A percentile compares a stretch with the other conserved stretches of the same genome.
Conservation (phyloP, 2,113 vertebrate species). For the Pomatostomus ruficeps region DNA sequence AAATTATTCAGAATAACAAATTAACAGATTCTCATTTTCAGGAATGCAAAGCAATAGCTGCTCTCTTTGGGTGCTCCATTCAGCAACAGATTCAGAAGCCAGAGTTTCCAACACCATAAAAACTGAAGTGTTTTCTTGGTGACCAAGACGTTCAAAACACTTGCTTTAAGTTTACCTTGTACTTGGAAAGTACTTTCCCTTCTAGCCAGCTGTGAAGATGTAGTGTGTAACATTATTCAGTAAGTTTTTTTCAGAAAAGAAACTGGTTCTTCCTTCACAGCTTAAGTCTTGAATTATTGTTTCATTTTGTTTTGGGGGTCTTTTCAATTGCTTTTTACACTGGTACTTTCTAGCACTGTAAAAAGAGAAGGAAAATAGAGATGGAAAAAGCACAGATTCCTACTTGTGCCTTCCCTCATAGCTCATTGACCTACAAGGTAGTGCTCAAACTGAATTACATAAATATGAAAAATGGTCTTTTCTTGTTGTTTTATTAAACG, state of each 20-base stretch:
- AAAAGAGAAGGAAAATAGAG: neutral
- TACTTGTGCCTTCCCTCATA: neutral
- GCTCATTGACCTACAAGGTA: neutral
- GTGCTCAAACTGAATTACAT: neutral
- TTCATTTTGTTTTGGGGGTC: neutral
- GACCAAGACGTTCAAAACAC: neutral
- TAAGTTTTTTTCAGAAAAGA: neutral
- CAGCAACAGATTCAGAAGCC: neutral
- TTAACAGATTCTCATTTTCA: neutral
- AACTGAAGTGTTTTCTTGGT: neutral
- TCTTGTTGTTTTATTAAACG: neutral
- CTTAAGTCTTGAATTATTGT: neutral
- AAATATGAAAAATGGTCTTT: neutral
- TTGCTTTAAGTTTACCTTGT: neutral
- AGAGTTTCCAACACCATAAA: neutral
- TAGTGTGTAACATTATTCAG: neutral
- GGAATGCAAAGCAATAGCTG: neutral
- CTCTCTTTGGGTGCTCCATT: neutral
- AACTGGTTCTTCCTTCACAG: neutral
- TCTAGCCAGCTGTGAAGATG: neutral
- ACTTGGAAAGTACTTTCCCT: neutral
- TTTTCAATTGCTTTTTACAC: neutral
- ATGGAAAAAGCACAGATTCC: rapidly evolving
- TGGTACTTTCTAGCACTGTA: neutral
- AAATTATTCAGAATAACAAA: neutral